Evolutionary conservation across 2,888 invertebrate species (phyloP).

Genomic region (Mythimna loreyi): DNA sequence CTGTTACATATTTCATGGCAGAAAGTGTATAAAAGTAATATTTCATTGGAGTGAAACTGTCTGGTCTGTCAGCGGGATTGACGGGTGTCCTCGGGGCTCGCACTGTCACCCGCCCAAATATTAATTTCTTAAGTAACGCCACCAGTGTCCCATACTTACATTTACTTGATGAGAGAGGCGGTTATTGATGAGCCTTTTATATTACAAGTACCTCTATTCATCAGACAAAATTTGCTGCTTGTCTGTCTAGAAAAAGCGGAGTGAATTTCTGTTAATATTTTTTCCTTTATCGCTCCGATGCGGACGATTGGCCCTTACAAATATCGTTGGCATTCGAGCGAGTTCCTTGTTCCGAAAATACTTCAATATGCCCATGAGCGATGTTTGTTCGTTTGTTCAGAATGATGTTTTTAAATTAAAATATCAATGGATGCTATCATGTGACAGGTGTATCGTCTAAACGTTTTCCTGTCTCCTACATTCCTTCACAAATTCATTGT

Average conservation of each 20-base stretch:
- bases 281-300: conserved; percentile 48
- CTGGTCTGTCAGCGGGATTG: conserved; percentile 60
- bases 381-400: conserved; percentile 47
- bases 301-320: conserved; percentile 48
- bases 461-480: conserved; percentile 36
- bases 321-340: conserved; percentile 51
- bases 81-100: conserved; percentile 53
- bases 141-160: conserved; percentile 73
- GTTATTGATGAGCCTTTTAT: conserved; percentile 80
- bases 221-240: conserved; percentile 70
- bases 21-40: conserved; percentile 59
- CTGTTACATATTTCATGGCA: conserved; percentile 52
- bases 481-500: conserved; percentile 47
- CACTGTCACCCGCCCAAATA: conserved; percentile 73
- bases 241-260: conserved; percentile 66
- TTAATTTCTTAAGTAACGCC: conserved; percentile 83
- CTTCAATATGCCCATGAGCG: conserved; percentile 31
- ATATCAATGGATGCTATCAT: conserved; percentile 53
- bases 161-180: conserved; percentile 80
- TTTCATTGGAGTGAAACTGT: conserved; percentile 54
- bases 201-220: conserved; percentile 70
- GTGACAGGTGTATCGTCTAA: conserved; percentile 24
- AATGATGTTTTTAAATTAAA: conserved; percentile 61
- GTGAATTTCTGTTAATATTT: conserved; percentile 65
- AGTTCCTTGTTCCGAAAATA: conserved; percentile 54